Base-by-base conservation (phyloP, 2,888 invertebrate species). In the Drosophila infuscata region DNA sequence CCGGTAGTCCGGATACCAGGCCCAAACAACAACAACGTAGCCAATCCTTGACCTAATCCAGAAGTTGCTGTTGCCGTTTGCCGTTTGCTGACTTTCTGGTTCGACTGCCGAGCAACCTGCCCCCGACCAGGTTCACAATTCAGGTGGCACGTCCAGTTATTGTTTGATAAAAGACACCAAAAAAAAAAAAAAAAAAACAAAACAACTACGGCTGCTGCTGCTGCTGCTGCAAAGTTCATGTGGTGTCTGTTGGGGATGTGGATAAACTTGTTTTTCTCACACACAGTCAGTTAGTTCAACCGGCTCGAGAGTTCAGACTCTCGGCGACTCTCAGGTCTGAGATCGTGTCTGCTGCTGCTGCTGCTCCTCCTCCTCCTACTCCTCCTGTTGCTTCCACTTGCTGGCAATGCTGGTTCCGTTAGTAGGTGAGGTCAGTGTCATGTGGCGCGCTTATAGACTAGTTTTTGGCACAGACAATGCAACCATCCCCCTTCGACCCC, bases 21-120 rank as follows among this genome's bases (percentile, higher is more conserved):
- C 72, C 82, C 80, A 79, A 77, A 70, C 85, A 80, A 85, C 82
- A 82, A 70, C 25, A 49, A 68, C 76, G 57, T 61, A 64, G 77
- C 79, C 84, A 92, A 91, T 91, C 91, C 91, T 91, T 91, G 91
- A 91, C 91, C 91, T 90, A 91, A 90, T 92, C 91, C 86, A 90
- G 90, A 87, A 91, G 88, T 82, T 83, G 82, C 73, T 46, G 77
- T 62, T 76, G 74, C 38, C 30, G 51, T 29, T 51, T 48, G 51
- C 51, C 30, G 51, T 74, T 62, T 79, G 74, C 84, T 82, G 85
- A 89, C 83, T 86, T 90, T 86, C 90, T 90, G 85, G 85, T 85
- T 85, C 90, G 81, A 57, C 61, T 49, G 67, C 36, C 58, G 51
- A 35, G 32, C 82, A 72, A 76, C 61, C 74, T 70, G 70, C 79